A percentile compares a stretch with the other conserved stretches of the same genome.
phyloP scores from a whole-genome alignment of 1,140 invertebrate genomes.

The Zaprionus kolodkinae region DNA sequence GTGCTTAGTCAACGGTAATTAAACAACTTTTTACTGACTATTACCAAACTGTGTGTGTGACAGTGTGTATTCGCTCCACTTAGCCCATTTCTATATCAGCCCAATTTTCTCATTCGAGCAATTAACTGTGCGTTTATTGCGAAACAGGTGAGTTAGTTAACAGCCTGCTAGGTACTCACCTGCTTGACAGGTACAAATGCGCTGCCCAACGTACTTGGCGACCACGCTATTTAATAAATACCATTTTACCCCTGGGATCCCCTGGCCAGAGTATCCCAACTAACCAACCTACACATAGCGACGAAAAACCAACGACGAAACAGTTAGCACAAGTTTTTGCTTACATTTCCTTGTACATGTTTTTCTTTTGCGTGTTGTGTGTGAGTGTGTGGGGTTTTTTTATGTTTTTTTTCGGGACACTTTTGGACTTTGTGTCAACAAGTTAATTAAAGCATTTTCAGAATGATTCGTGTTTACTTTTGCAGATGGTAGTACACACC shows the following conservation, averaged over 20 bases:
- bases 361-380: constrained; percentile 1
- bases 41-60: neutral
- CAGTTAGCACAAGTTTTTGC: constrained; percentile 30
- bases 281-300: neutral
- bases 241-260: constrained; percentile 64
- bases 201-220: constrained; percentile 18
- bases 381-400: no score
- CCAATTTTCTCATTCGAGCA: constrained; percentile 62
- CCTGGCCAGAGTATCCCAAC: neutral
- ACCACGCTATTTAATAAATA: constrained; percentile 58
- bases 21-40: constrained; percentile 56
- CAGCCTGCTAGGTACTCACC: constrained; percentile 2
- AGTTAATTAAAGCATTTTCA: constrained; percentile 80
- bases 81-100: constrained; percentile 38
- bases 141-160: constrained; percentile 53
- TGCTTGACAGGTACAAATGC: constrained; percentile 53
- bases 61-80: constrained; percentile 10
- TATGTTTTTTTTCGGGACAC: constrained; percentile 28
- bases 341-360: constrained; percentile 13
- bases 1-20: constrained; percentile 52
- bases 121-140: constrained; percentile 52
- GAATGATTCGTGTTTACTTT: constrained; percentile 65
- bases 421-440: constrained; percentile 71
- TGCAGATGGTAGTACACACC: constrained; percentile 1
- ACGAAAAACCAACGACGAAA: neutral